Conservation (phyloP, 23 tunicate genomes). For the Ciona savignyi region DNA sequence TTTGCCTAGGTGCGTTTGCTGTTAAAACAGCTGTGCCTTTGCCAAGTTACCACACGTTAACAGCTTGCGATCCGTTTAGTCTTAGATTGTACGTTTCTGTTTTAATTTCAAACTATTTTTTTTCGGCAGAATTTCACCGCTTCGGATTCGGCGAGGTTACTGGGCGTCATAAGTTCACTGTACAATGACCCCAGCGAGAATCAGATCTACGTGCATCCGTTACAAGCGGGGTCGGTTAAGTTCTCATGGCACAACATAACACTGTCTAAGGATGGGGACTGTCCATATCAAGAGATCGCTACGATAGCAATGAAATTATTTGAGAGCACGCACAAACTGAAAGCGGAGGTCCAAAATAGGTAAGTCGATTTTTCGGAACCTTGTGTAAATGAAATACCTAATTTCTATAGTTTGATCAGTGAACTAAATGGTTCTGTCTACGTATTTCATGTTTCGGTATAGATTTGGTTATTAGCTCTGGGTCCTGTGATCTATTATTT, state of each 20-base stretch:
- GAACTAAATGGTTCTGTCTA: no score
- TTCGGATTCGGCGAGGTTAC: constrained; percentile 20
- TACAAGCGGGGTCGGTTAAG: constrained; percentile 49
- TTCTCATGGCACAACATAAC: constrained; percentile 74
- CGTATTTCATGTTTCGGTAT: not conserved
- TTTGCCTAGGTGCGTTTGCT: no score
- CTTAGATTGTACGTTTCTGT: no score
- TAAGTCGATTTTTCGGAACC: constrained; percentile 7
- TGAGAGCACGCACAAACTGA: not conserved
- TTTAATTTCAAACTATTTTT: not conserved
- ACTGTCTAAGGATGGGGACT: constrained; percentile 17
- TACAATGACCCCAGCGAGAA: constrained; percentile 8
- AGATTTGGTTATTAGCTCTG: not conserved
- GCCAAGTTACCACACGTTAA: no score
- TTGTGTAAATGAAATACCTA: not conserved
- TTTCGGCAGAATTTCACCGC: constrained; percentile 48
- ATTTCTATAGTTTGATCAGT: not conserved
- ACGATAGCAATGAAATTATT: constrained; percentile 20
- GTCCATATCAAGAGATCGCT: constrained; percentile 45
- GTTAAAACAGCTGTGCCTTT: no score
- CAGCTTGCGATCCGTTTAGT: no score
- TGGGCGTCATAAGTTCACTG: constrained; percentile 18
- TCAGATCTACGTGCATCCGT: constrained; percentile 36
- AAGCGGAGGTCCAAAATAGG: constrained; percentile 13
- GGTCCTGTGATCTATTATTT: no score